phyloP scores from a whole-genome alignment of 2,797 vertebrate species.

The Lithobates sylvaticus region DNA sequence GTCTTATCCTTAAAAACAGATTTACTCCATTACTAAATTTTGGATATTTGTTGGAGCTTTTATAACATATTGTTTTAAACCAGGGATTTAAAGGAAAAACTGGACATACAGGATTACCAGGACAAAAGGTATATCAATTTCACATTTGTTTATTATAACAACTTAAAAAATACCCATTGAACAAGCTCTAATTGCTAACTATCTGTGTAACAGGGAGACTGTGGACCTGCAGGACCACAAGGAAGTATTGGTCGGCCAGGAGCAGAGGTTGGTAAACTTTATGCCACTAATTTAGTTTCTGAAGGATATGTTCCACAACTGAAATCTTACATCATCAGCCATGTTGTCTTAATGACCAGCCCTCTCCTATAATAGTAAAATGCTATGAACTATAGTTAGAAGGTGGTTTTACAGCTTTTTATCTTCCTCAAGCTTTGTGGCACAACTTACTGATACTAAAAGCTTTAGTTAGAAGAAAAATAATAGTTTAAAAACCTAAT shows the following conservation, averaged over 20 bases:
- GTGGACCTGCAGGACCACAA: slow-evolving; percentile 84
- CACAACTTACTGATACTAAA: background rate
- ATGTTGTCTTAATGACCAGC: background rate
- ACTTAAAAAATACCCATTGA: background rate
- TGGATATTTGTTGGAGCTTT: background rate
- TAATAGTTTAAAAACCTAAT: background rate
- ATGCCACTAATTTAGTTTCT: background rate
- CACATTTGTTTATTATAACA: background rate
- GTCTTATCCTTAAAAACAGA: background rate
- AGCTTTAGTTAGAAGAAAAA: background rate
- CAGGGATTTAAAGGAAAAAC: slow-evolving; percentile 97
- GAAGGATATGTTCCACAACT: background rate
- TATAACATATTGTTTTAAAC: slow-evolving; percentile 52
- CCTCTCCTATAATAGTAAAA: background rate
- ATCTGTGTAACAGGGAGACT: slow-evolving; percentile 83
- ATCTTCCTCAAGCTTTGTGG: background rate
- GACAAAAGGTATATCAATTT: slow-evolving; percentile 83
- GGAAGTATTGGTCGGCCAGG: slow-evolving; percentile 85
- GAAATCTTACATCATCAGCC: background rate
- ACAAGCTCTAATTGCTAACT: background rate
- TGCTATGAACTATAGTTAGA: background rate
- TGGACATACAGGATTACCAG: slow-evolving; percentile 90
- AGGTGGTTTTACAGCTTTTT: too few relatives aligned
- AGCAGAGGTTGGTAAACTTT: slow-evolving; percentile 79
- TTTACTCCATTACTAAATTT: background rate